Conservation (phyloP, 2,797 vertebrate species). For the Iguana delicatissima region DNA sequence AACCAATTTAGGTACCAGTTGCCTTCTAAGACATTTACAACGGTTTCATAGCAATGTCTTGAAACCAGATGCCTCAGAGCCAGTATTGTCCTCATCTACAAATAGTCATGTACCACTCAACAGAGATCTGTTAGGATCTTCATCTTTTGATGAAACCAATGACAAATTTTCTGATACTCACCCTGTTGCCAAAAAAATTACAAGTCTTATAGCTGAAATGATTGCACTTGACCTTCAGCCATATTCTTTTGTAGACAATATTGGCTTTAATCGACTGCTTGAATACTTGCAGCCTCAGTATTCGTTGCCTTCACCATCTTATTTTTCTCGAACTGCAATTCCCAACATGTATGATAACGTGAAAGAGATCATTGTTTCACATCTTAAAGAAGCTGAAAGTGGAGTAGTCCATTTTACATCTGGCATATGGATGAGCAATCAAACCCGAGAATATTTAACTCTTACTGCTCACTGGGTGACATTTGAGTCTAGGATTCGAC, state of each 20-base stretch:
- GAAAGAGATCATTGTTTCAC: slow-evolving; percentile 90
- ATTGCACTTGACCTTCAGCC: slow-evolving; percentile 99
- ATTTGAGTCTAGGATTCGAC: slow-evolving; percentile 89
- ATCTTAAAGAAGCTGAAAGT: slow-evolving; percentile 94
- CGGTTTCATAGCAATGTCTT: slow-evolving; percentile 92
- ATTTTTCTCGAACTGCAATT: slow-evolving; percentile 96
- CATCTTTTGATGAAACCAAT: slow-evolving; percentile 84
- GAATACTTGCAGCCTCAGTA: slow-evolving; percentile 97
- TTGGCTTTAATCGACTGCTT: slow-evolving; percentile 93
- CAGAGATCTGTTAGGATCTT: slow-evolving; percentile 82
- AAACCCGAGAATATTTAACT: slow-evolving; percentile 95
- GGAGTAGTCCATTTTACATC: slow-evolving; percentile 96
- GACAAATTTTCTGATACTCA: slow-evolving; percentile 92
- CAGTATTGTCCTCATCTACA: slow-evolving; percentile 80
- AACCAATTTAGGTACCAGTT: slow-evolving; percentile 96
- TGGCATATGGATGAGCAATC: slow-evolving; percentile 95
- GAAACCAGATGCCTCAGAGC: slow-evolving; percentile 89
- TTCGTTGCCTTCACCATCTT: slow-evolving; percentile 91
- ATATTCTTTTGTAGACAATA: slow-evolving; percentile 93
- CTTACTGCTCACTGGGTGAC: slow-evolving; percentile 97
- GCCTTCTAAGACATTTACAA: slow-evolving; percentile 95
- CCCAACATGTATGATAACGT: slow-evolving; percentile 96
- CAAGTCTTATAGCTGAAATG: slow-evolving; percentile 97
- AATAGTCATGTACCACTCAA: slow-evolving; percentile 80
- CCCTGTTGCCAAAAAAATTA: slow-evolving; percentile 98